Percentiles rank a stretch among this genome's conserved stretches.
Conservation (phyloP, 1,140 invertebrate species). For the Melipona quadrifasciata region DNA sequence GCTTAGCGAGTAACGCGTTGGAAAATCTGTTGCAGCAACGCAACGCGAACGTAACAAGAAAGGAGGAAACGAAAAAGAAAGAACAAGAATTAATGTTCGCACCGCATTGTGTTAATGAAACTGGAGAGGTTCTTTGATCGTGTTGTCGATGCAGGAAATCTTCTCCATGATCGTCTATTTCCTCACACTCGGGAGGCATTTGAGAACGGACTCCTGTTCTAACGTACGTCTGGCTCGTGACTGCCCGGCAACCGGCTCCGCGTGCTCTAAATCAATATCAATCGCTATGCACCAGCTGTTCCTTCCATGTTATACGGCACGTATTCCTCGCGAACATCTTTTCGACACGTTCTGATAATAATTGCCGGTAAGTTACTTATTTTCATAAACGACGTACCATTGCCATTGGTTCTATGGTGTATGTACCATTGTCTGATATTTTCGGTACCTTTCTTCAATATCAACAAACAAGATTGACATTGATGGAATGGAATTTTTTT, state of each 20-base stretch:
- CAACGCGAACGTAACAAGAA: background rate
- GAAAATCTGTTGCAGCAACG: background rate
- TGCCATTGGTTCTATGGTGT: no score
- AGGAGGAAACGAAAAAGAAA: background rate
- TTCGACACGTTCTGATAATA: conserved; percentile 26
- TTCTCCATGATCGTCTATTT: conserved; percentile 51
- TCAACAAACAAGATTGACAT: background rate
- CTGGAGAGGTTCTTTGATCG: conserved; percentile 42
- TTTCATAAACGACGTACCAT: background rate
- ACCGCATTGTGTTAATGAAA: conserved; percentile 47
- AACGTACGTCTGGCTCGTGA: conserved; percentile 48
- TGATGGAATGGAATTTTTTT: background rate
- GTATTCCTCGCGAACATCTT: conserved; percentile 12
- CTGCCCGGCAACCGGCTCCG: conserved; percentile 54
- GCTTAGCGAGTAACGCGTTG: background rate
- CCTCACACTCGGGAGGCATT: conserved; percentile 56
- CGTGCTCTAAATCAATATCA: conserved; percentile 72
- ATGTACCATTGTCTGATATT: background rate
- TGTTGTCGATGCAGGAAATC: conserved; percentile 37
- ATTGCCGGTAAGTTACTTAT: background rate
- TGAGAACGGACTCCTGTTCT: conserved; percentile 34
- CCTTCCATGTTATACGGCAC: conserved; percentile 28
- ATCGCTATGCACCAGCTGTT: conserved; percentile 59
- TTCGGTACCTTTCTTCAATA: background rate
- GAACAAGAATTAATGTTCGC: background rate